A percentile compares a stretch with the other conserved stretches of the same genome.
Evolutionary conservation across 2,888 invertebrate species (phyloP).

Genomic region (Agrenia bidenticulata): DNA sequence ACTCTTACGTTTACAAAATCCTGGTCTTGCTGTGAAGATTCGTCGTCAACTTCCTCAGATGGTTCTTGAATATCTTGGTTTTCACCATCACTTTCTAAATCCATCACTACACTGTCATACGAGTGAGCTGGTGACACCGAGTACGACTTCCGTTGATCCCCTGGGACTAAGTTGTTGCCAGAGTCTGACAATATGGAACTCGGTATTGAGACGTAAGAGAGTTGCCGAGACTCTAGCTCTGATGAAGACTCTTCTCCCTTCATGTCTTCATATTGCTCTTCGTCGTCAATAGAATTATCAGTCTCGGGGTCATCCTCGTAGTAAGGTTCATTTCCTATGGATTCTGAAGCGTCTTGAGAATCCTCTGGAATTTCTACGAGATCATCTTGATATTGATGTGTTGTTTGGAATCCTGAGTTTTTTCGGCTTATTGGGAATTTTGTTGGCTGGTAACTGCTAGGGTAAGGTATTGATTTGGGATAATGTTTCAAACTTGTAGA

Average conservation of each 20-base stretch:
- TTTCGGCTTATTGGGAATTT: too few species aligned
- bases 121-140: conserved; percentile 24
- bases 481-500: too few species aligned
- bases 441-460: too few species aligned
- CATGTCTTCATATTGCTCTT: background rate
- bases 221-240: background rate
- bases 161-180: background rate
- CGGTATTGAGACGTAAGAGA: background rate
- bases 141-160: background rate
- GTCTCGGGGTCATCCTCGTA: conserved; percentile 5
- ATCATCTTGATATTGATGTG: background rate
- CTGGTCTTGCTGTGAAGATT: conserved; percentile 9
- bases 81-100: conserved; percentile 27
- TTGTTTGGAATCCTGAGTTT: background rate
- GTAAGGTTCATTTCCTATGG: background rate
- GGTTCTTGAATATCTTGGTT: conserved; percentile 12
- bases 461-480: too few species aligned
- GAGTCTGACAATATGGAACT: background rate
- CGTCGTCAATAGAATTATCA: conserved; percentile 2
- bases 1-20: conserved; percentile 29
- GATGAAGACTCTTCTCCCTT: background rate
- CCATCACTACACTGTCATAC: conserved; percentile 21
- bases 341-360: background rate
- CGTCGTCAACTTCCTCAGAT: conserved; percentile 27
- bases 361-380: background rate